These are phyloP conservation scores for Harpalus rufipes DNA, from an alignment of 2,888 invertebrate genomes.

Conservation along the genomic window DNA sequence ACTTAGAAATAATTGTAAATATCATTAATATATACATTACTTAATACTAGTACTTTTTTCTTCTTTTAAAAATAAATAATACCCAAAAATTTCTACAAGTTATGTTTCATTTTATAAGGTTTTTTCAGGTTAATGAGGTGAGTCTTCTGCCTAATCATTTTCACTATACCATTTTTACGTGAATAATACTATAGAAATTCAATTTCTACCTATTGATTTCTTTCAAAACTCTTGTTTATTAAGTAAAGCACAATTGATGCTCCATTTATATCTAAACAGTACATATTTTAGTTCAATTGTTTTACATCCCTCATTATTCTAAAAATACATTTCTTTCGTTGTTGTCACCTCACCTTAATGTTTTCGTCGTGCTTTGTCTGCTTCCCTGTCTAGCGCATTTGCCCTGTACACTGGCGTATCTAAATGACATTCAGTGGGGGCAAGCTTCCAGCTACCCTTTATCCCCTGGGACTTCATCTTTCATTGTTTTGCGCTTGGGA, in stretches of 20 bases:
- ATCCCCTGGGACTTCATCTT: slow-evolving; percentile 18
- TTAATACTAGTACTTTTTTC: no score
- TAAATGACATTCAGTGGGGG: not conserved
- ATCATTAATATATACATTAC: no score
- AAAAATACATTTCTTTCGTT: not conserved
- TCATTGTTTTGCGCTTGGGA: slow-evolving; percentile 29
- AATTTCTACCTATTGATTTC: no score
- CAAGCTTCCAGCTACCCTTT: not conserved
- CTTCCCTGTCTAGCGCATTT: not conserved
- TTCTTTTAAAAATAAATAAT: no score
- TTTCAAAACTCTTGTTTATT: no score
- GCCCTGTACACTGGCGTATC: not conserved
- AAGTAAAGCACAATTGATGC: not conserved
- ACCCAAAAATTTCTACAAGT: no score
- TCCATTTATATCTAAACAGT: not conserved
- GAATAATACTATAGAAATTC: no score
- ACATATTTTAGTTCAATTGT: not conserved
- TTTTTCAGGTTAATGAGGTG: no score
- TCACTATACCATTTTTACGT: no score
- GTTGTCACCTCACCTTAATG: not conserved
- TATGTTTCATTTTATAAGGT: no score
- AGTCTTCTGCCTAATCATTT: no score
- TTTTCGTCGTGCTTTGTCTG: not conserved
- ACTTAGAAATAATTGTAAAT: no score
- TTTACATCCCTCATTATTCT: not conserved